Evolutionary conservation across 2,888 invertebrate genomes (phyloP), one percentile per base, ranked within the genome.

Genomic region (Leptinotarsa juncta): DNA sequence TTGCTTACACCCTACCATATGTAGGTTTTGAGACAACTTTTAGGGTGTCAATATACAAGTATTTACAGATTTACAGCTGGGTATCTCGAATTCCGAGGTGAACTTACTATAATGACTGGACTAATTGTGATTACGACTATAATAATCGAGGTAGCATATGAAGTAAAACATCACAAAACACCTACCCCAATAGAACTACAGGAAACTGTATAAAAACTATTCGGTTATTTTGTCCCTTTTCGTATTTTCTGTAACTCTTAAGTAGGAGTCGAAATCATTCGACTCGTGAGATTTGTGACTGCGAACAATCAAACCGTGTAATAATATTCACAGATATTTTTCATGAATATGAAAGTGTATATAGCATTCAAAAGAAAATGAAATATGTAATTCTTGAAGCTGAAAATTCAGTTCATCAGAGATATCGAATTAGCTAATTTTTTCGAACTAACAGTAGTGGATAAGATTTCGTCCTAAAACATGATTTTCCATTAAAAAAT

Each of bases 301-400:
- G 57, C 55, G 55, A 57, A 69, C 69, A 69, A 69, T 69, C 69
- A 69, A 57, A 20, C 16, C 23, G 42, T 48, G 15, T 57, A 57
- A 26, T 69, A 18, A 60, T 42, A 48, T 42, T 48, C 48, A 48
- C 57, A 16, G 23, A 57, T 69, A 57, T 69, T 69, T 69, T 69
- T 23, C n/a, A 48, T 42, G 32, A 42, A 57, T 16, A 55, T 60
- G 23, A 60, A 32, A 57, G 20, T 69, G 57, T 69, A 69, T 23
- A 69, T 48, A 69, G 57, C 23, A 16, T 49, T 48, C 62, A 18
- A 42, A 32, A 62, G 32, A 62, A 62, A 32, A 42, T 32, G 7
- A 57, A 14, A 32, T 62, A 32, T 4, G 62, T 62, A 62, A 32
- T 10, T n/a, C 32, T 16, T 3, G 1, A 32, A 26, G 7, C 5